Conservation (phyloP, 2,113 vertebrate species). For the Etheostoma cragini region DNA sequence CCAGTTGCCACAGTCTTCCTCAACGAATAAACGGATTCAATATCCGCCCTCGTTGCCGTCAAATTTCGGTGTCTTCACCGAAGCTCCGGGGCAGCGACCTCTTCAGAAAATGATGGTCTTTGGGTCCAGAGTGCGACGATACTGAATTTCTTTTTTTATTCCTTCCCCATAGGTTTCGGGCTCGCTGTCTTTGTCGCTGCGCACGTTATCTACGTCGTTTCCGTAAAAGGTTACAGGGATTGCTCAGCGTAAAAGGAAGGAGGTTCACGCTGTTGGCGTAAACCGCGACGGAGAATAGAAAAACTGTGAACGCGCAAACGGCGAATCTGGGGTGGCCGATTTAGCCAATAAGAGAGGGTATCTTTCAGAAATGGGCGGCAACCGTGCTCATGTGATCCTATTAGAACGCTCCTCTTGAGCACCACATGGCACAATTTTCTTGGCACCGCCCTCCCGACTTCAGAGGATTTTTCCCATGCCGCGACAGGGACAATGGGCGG, state of each 20-base stretch:
- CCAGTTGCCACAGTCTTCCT: conserved; percentile 70
- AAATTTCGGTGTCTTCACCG: conserved; percentile 55
- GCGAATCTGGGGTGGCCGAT: conserved; percentile 66
- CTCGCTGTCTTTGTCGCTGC: conserved; percentile 86
- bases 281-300: conserved; percentile 68
- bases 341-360: conserved; percentile 75
- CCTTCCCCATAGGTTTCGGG: conserved; percentile 81
- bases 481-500: conserved; percentile 69
- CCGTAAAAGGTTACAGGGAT: conserved; percentile 54
- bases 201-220: conserved; percentile 72
- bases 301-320: conserved; percentile 75
- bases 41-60: conserved; percentile 40
- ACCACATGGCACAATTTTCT: conserved; percentile 83
- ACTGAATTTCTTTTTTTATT: conserved; percentile 80
- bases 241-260: background rate
- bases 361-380: conserved; percentile 70
- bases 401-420: conserved; percentile 40
- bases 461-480: conserved; percentile 59
- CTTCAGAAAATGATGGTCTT: conserved; percentile 51
- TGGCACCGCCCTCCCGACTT: conserved; percentile 70
- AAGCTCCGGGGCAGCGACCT: conserved; percentile 37
- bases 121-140: conserved; percentile 65
- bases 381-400: conserved; percentile 54
- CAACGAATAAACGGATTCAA: conserved; percentile 34
- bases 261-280: conserved; percentile 65